phyloP scores from a whole-genome alignment of 2,113 vertebrate species.

The Sceloporus undulatus region DNA sequence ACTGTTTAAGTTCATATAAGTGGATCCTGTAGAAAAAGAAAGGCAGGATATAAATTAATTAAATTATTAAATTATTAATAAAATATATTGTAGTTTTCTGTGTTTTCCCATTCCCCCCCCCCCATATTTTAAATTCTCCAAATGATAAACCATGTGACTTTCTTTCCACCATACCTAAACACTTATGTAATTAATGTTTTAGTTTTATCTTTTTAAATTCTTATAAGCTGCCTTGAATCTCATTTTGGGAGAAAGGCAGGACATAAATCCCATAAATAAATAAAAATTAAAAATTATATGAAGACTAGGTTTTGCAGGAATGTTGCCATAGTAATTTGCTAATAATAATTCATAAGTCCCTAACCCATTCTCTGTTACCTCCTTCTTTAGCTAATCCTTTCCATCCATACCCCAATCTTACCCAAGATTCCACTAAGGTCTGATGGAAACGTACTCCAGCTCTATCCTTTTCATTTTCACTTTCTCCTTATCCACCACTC shows the following conservation, averaged over 20 bases:
- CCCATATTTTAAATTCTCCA: not conserved
- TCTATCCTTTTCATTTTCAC: constrained; percentile 2
- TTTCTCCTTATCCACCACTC: not conserved
- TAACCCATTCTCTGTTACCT: not conserved
- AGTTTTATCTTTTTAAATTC: too few species aligned
- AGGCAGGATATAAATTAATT: too few species aligned
- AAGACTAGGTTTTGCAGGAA: not conserved
- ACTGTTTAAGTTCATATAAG: not conserved
- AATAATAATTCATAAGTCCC: too few species aligned
- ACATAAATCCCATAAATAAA: too few species aligned
- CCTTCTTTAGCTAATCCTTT: not conserved
- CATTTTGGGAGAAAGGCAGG: too few species aligned
- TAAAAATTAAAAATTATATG: too few species aligned
- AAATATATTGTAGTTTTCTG: too few species aligned
- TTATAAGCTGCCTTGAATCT: too few species aligned
- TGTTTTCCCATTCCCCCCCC: too few species aligned
- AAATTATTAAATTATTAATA: too few species aligned
- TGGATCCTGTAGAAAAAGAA: too few species aligned
- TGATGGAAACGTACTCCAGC: not conserved
- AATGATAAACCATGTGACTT: not conserved
- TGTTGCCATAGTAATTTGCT: not conserved
- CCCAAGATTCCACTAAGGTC: not conserved
- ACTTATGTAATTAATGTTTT: too few species aligned
- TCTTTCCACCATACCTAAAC: not conserved
- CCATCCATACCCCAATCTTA: not conserved